phyloP scores from a whole-genome alignment of 2,797 vertebrate genomes.

The Perdix hodgsoniae region DNA sequence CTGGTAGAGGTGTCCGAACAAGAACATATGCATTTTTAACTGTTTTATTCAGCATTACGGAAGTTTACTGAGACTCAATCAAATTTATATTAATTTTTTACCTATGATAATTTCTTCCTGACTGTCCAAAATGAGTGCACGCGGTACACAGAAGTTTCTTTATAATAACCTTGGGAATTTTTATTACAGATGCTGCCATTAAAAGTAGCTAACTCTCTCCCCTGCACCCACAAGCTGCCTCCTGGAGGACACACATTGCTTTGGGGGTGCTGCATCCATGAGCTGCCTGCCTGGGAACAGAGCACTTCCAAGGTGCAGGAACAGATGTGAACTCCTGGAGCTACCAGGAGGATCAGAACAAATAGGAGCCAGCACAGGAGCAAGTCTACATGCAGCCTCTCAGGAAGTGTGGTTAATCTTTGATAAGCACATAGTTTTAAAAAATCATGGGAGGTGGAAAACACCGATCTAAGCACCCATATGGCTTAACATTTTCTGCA shows the following conservation, averaged over 20 bases:
- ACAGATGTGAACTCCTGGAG: neutral
- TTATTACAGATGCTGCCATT: neutral
- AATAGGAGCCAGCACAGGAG: neutral
- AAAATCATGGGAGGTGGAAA: neutral
- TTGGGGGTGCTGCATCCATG: neutral
- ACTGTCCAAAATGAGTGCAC: neutral
- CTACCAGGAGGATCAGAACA: neutral
- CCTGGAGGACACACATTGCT: neutral
- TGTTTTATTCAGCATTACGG: neutral
- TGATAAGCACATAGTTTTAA: neutral
- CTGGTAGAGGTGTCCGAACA: neutral
- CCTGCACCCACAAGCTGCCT: neutral
- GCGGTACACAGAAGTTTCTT: neutral
- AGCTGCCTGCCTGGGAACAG: neutral
- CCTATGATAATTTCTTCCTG: neutral
- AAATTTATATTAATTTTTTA: neutral
- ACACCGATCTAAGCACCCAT: neutral
- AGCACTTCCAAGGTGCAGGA: neutral
- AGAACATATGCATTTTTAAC: neutral
- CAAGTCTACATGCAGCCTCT: neutral
- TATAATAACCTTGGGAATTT: neutral
- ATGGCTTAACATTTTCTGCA: neutral
- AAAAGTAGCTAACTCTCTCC: rapidly evolving
- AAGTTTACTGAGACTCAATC: neutral
- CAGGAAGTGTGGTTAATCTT: neutral